These are phyloP conservation scores for Lutraria lutraria DNA, from an alignment of 2,888 invertebrate genomes.

Conservation along the genomic window DNA sequence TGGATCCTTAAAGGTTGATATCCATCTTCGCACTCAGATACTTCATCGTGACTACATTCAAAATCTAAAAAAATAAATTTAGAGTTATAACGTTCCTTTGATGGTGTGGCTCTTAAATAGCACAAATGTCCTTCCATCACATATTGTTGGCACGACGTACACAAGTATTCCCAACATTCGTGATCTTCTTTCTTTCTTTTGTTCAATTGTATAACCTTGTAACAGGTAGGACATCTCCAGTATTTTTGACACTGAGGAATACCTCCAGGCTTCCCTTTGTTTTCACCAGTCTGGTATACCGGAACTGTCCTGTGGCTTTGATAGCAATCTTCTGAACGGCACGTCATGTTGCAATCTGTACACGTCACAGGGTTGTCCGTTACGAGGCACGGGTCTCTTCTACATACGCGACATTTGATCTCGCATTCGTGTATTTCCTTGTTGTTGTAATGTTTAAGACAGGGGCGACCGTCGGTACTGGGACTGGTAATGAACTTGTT, in stretches of 20 bases:
- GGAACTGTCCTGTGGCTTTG: not conserved
- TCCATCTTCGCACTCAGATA: constrained; percentile 28
- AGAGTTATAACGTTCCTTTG: constrained; percentile 32
- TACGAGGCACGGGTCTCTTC: constrained; percentile 27
- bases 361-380: not conserved
- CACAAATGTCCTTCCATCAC: too few species aligned
- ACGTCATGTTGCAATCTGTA: not conserved
- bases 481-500: constrained; percentile 60
- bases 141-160: too few species aligned
- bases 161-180: constrained; percentile 16
- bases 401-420: constrained; percentile 46
- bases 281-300: not conserved
- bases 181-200: not conserved
- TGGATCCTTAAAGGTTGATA: constrained; percentile 36
- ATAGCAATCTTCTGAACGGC: not conserved
- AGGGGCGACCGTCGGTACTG: constrained; percentile 45
- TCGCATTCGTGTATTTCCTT: constrained; percentile 42
- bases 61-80: constrained; percentile 54
- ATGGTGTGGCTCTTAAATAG: too few species aligned
- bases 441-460: constrained; percentile 43
- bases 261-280: not conserved
- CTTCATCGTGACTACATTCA: constrained; percentile 55
- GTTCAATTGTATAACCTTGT: not conserved
- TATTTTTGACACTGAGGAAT: not conserved
- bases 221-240: not conserved